Base-by-base conservation (phyloP, 2,888 invertebrate genomes). In the Iselma pallidipennis region DNA sequence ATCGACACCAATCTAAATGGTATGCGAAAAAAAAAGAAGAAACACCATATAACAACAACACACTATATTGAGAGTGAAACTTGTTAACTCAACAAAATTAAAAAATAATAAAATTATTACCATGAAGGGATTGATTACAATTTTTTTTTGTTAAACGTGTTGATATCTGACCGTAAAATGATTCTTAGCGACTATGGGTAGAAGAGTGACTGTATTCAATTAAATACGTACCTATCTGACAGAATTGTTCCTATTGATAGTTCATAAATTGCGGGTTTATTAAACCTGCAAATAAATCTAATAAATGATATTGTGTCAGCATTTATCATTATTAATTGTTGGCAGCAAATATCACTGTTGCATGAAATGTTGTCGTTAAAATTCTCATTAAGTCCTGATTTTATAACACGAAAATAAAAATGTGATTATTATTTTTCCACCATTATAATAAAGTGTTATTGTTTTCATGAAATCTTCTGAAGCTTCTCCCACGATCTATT, bases 1-100 rank as follows among this genome's bases (percentile, higher is more conserved):
- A 77, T 75, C 77, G 74, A 74, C 66, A 59, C 42, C 63, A 53
- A 63, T 55, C 62, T 57, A 51, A 63, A 59, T 59, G 68, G 75
- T 74, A 76, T 73, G 71, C 71, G 65, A 70, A 69, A 69, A 72
- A 69, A 68, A 58, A 61, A 57, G 50, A 31, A 61, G 14, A 48
- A 55, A 28, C 59, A 19, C 25, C 49, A 33, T 16, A 52, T 2
- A 37, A 37, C 37, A 37, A 6, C 2, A 16, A 37, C 16, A 37
- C 2, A 16, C 37, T 6, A 37, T 37, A 37, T 19, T 37, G 37
- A 37, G 2, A 6, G 7, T 37, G 14, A 29, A 29, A 29, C 29
- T 9, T 33, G 33, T 33, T 29, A 12, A 12, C 29, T 10, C 12
- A 12, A 29, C 29, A 29, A 29, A 29, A 29, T 29, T 29, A 29